Conservation (phyloP, 2,888 invertebrate genomes). For the Ophion obscuratus region DNA sequence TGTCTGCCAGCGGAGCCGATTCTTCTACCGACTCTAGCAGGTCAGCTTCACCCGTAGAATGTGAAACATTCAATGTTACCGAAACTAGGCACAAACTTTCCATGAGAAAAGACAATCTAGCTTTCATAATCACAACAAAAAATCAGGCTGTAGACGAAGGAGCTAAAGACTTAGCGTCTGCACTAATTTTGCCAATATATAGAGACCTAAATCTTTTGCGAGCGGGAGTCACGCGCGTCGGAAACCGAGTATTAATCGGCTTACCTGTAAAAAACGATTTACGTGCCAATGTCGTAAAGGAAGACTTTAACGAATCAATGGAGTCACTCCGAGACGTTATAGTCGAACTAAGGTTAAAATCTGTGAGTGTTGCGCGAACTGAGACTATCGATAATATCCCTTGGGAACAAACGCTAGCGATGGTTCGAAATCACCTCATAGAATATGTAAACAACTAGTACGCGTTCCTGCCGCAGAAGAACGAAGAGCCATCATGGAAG, state of each 20-base stretch:
- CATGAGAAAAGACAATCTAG: constrained; percentile 56
- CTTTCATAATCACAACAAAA: constrained; percentile 28
- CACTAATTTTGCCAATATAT: neutral
- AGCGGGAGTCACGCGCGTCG: neutral
- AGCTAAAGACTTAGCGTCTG: constrained; percentile 25
- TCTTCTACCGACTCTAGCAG: constrained; percentile 4
- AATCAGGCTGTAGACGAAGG: constrained; percentile 46
- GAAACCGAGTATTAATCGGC: neutral
- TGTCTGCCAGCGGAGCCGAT: constrained; percentile 1
- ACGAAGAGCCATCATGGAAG: constrained; percentile 12
- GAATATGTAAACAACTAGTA: too few species aligned
- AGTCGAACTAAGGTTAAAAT: neutral
- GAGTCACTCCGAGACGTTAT: constrained; percentile 18
- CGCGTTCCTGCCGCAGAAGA: neutral
- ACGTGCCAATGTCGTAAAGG: neutral
- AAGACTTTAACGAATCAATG: constrained; percentile 30
- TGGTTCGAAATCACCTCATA: too few species aligned
- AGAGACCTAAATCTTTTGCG: neutral
- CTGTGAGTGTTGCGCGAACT: constrained; percentile 40
- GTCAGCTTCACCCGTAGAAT: neutral
- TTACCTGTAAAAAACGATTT: constrained; percentile 32
- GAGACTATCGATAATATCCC: constrained; percentile 15
- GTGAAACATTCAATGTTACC: neutral
- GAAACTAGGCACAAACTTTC: constrained; percentile 36
- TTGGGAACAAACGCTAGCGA: constrained; percentile 2